Percentiles rank a stretch among this genome's conserved stretches.
These are phyloP conservation scores for Limnodromus scolopaceus DNA, from an alignment of 2,797 vertebrate species.

Conservation along the genomic window DNA sequence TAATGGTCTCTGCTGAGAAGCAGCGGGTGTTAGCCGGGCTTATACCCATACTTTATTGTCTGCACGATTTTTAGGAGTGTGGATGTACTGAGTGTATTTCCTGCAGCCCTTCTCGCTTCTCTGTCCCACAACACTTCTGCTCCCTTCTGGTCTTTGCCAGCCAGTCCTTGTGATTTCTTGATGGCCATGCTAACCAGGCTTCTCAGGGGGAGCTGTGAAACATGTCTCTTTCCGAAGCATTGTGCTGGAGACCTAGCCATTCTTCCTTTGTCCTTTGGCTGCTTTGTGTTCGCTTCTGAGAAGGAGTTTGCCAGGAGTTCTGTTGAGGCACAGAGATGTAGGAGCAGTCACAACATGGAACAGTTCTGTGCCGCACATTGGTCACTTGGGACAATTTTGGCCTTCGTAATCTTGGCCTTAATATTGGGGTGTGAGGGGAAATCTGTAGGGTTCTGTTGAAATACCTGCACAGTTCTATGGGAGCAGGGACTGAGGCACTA, in stretches of 20 bases:
- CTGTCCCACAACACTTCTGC: not conserved
- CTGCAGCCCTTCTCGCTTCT: not conserved
- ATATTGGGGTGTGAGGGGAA: not conserved
- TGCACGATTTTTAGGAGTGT: not conserved
- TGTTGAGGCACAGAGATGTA: not conserved
- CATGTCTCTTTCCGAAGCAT: not conserved
- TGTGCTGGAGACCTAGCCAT: not conserved
- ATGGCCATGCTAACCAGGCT: not conserved
- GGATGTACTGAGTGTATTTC: not conserved
- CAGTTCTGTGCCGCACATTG: not conserved
- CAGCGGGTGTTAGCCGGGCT: not conserved
- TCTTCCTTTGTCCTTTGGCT: not conserved
- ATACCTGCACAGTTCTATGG: not conserved
- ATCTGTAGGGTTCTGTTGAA: not conserved
- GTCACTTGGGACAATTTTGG: not conserved
- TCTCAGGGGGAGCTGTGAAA: not conserved
- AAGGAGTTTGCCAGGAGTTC: not conserved
- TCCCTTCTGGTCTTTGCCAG: not conserved
- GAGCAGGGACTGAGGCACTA: not conserved
- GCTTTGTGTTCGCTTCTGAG: not conserved
- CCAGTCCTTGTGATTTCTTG: not conserved
- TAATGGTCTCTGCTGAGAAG: not conserved
- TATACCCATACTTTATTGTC: not conserved
- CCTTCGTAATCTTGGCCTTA: not conserved
- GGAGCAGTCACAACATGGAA: not conserved